phyloP scores from a whole-genome alignment of 2,888 invertebrate genomes.

The Andrena chrysosceles region DNA sequence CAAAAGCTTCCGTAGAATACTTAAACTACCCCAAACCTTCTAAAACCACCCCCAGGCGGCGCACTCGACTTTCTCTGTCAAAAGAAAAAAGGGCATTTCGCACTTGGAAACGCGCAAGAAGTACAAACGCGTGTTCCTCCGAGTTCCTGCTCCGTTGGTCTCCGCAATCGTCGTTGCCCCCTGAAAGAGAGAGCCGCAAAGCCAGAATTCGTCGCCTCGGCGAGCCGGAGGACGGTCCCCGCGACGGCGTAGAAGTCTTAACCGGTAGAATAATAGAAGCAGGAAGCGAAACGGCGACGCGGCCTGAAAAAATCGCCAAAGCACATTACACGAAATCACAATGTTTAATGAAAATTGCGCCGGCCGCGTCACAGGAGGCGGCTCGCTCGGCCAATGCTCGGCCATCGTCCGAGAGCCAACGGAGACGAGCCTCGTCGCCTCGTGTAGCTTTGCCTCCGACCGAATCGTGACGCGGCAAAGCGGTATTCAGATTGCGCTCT shows the following conservation, averaged over 20 bases:
- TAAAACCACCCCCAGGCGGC: too few relatives aligned
- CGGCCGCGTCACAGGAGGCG: slow-evolving; percentile 77
- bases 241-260: slow-evolving; percentile 41
- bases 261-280: slow-evolving; percentile 78
- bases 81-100: not conserved
- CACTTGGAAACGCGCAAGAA: not conserved
- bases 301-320: slow-evolving; percentile 77
- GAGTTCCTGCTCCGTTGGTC: slow-evolving; percentile 12
- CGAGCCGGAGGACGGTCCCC: slow-evolving; percentile 26
- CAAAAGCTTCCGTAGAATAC: too few relatives aligned
- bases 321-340: slow-evolving; percentile 84
- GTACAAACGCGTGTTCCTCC: slow-evolving; percentile 4
- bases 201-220: slow-evolving; percentile 50
- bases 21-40: too few relatives aligned
- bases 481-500: slow-evolving; percentile 85
- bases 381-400: slow-evolving; percentile 1
- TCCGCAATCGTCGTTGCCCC: slow-evolving; percentile 53
- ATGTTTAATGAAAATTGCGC: slow-evolving; percentile 84
- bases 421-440: slow-evolving; percentile 54
- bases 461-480: slow-evolving; percentile 84
- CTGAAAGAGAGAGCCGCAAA: slow-evolving; percentile 52
- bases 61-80: not conserved
- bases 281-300: slow-evolving; percentile 74
- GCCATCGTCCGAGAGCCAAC: not conserved
- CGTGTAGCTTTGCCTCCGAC: slow-evolving; percentile 79